A percentile compares a stretch with the other conserved stretches of the same genome.
Conservation (phyloP, 2,113 vertebrate species). For the Vidua chalybeata region DNA sequence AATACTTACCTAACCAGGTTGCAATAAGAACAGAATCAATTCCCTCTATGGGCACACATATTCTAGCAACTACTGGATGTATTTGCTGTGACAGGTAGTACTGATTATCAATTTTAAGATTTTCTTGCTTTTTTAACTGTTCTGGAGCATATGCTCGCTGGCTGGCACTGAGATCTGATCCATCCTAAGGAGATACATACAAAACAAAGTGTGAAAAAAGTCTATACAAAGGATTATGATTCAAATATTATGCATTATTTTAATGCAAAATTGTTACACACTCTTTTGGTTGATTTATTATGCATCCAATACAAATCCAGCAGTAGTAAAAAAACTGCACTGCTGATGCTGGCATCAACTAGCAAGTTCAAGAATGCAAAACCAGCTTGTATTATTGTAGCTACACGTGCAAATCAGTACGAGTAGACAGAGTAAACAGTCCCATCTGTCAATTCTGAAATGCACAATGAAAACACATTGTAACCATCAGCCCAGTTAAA, state of each 20-base stretch:
- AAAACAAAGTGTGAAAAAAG: neutral
- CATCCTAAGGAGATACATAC: constrained; percentile 78
- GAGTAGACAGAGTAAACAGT: constrained; percentile 70
- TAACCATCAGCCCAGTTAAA: constrained; percentile 62
- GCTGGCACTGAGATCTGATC: constrained; percentile 86
- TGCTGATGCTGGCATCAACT: constrained; percentile 47
- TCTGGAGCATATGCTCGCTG: constrained; percentile 94
- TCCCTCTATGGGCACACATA: constrained; percentile 96
- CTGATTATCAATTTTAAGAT: constrained; percentile 87
- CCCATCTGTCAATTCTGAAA: constrained; percentile 69
- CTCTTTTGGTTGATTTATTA: constrained; percentile 18
- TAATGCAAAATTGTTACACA: neutral
- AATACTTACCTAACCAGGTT: constrained; percentile 84
- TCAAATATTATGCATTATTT: neutral
- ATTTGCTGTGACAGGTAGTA: constrained; percentile 97
- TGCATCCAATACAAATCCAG: constrained; percentile 41
- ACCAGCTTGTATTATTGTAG: constrained; percentile 63
- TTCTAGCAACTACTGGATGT: constrained; percentile 94
- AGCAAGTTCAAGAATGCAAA: constrained; percentile 68
- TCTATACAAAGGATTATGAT: neutral
- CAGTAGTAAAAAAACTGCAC: constrained; percentile 35
- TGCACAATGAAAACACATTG: constrained; percentile 62
- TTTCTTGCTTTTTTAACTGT: constrained; percentile 92
- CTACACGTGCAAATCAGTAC: constrained; percentile 68
- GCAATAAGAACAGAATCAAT: constrained; percentile 92